Percentiles rank a stretch among this genome's conserved stretches.
phyloP scores from a whole-genome alignment of 2,888 invertebrate species.

The Drosophila paranaensis region DNA sequence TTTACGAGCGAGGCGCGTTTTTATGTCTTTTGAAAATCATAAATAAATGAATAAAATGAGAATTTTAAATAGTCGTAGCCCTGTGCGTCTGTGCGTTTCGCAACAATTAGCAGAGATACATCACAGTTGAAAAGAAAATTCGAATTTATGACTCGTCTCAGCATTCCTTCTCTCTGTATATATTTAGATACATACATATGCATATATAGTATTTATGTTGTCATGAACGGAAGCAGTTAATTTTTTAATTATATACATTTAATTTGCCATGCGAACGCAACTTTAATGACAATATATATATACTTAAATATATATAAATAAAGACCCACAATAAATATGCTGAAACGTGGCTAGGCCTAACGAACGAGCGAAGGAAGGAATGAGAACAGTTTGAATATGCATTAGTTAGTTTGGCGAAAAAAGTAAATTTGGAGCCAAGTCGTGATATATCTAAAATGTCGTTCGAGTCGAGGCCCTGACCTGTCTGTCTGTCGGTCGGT shows the following conservation, averaged over 20 bases:
- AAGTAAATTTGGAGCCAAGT: slow-evolving; percentile 29
- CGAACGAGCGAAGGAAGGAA: slow-evolving; percentile 9
- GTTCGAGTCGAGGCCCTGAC: slow-evolving; percentile 51
- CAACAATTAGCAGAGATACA: slow-evolving; percentile 16
- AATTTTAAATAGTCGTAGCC: slow-evolving; percentile 14
- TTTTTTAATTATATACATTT: slow-evolving; percentile 75
- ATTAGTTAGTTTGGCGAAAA: slow-evolving; percentile 31
- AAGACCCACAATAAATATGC: background rate
- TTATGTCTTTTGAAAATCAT: slow-evolving; percentile 23
- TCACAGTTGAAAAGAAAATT: slow-evolving; percentile 12
- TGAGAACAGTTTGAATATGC: slow-evolving; percentile 62
- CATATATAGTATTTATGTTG: slow-evolving; percentile 24
- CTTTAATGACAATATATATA: slow-evolving; percentile 41
- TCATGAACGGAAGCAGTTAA: slow-evolving; percentile 76
- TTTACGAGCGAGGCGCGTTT: slow-evolving; percentile 32
- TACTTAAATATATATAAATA: slow-evolving; percentile 12
- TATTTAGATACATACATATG: background rate
- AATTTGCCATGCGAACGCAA: slow-evolving; percentile 62
- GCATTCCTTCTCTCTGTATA: slow-evolving; percentile 17
- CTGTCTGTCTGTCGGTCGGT: slow-evolving; percentile 22
- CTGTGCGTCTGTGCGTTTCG: slow-evolving; percentile 7
- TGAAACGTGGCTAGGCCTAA: slow-evolving; percentile 26
- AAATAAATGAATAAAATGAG: slow-evolving; percentile 27
- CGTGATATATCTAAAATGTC: slow-evolving; percentile 59
- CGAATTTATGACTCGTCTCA: slow-evolving; percentile 35